A percentile compares a stretch with the other conserved stretches of the same genome.
Conservation (phyloP, 1,140 invertebrate genomes). For the Diploscapter pachys region DNA sequence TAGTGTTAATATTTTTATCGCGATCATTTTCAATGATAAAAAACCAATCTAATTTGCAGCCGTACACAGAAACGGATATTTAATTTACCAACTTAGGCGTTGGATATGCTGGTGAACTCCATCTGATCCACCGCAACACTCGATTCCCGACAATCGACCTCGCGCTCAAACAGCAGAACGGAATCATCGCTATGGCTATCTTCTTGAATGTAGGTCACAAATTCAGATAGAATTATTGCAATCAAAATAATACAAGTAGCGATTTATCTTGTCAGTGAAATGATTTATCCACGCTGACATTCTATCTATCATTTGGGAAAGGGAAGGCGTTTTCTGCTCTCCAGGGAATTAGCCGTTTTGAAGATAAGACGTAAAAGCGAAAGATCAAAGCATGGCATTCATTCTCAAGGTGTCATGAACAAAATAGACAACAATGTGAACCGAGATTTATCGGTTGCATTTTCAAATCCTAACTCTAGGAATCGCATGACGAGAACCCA, state of each 20-base stretch:
- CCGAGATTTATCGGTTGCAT: too few relatives aligned
- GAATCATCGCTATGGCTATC: slow-evolving; percentile 49
- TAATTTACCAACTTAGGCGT: slow-evolving; percentile 29
- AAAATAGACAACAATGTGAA: slow-evolving; percentile 7
- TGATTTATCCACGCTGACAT: too few relatives aligned
- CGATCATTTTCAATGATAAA: too few relatives aligned
- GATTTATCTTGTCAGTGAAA: too few relatives aligned
- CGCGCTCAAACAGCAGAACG: slow-evolving; percentile 56
- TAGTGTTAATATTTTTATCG: too few relatives aligned
- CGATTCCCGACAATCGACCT: slow-evolving; percentile 50
- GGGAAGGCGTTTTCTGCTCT: too few relatives aligned
- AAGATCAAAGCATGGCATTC: slow-evolving; percentile 9
- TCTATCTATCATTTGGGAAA: too few relatives aligned
- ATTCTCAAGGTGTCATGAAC: neutral
- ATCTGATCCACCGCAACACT: slow-evolving; percentile 54
- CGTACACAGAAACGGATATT: too few relatives aligned
- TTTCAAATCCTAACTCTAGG: slow-evolving; percentile 29
- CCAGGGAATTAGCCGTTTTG: neutral
- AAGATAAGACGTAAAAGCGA: neutral
- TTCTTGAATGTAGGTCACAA: slow-evolving; percentile 49
- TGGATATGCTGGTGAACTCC: slow-evolving; percentile 55
- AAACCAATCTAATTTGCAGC: too few relatives aligned
- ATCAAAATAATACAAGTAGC: too few relatives aligned
- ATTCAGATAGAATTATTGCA: too few relatives aligned
- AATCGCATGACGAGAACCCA: slow-evolving; percentile 55